Conservation (phyloP, 2,888 invertebrate genomes). For the Agelastica alni region DNA sequence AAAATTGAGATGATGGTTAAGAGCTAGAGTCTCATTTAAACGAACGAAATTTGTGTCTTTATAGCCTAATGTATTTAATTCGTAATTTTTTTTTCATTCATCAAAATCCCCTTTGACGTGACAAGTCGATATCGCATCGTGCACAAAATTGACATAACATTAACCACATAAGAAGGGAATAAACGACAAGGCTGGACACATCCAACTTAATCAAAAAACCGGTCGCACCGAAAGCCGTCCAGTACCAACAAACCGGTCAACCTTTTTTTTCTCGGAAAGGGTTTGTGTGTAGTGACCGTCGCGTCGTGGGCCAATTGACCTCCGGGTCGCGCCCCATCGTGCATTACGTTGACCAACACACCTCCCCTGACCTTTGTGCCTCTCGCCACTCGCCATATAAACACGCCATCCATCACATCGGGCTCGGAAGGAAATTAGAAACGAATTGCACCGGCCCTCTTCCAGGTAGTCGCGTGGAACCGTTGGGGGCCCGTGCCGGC, state of each 20-base stretch:
- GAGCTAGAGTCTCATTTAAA: no score
- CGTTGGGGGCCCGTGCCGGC: neutral
- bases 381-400: slow-evolving; percentile 57
- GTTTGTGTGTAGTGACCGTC: slow-evolving; percentile 36
- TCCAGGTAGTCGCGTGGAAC: slow-evolving; percentile 29
- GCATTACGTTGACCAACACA: slow-evolving; percentile 56
- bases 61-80: no score
- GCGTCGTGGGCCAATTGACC: slow-evolving; percentile 56
- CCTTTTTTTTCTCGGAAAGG: slow-evolving; percentile 20
- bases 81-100: no score
- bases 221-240: slow-evolving; percentile 20
- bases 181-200: slow-evolving; percentile 34
- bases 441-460: slow-evolving; percentile 44
- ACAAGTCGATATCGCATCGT: slow-evolving; percentile 15
- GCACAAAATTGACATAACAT: slow-evolving; percentile 34
- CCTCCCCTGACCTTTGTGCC: slow-evolving; percentile 58
- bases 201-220: slow-evolving; percentile 47
- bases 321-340: slow-evolving; percentile 53
- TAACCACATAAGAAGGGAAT: slow-evolving; percentile 33
- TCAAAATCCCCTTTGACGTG: slow-evolving; percentile 7
- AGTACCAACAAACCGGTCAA: slow-evolving; percentile 39
- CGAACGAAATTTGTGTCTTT: no score
- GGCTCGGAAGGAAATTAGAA: slow-evolving; percentile 48
- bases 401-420: slow-evolving; percentile 56
- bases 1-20: no score